These are phyloP conservation scores for Drosophila novamexicana DNA, from an alignment of 1,140 invertebrate species.

Conservation along the genomic window DNA sequence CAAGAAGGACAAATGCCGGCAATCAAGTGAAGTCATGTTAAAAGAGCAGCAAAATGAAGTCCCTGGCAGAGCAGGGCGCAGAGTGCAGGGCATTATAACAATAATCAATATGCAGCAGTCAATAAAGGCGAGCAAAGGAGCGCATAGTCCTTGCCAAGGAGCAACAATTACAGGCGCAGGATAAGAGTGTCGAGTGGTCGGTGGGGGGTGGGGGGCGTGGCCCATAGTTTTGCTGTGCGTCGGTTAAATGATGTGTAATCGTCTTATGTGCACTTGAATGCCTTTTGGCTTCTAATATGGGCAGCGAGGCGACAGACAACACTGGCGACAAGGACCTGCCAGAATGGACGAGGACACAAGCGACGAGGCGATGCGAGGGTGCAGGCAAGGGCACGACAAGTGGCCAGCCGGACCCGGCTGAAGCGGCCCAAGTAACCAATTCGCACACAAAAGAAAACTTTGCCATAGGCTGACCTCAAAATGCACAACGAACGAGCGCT, in stretches of 20 bases:
- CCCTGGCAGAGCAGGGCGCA: not conserved
- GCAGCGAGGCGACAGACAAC: slow-evolving; percentile 48
- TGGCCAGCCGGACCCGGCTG: slow-evolving; percentile 13
- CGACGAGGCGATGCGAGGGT: not conserved
- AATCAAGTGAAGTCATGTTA: slow-evolving; percentile 72
- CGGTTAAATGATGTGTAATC: slow-evolving; percentile 85
- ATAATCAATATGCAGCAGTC: slow-evolving; percentile 82
- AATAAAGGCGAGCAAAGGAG: slow-evolving; percentile 53
- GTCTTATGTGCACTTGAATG: slow-evolving; percentile 84
- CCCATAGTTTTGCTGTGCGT: slow-evolving; percentile 76
- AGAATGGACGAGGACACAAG: slow-evolving; percentile 25
- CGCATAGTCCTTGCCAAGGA: slow-evolving; percentile 33
- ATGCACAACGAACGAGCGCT: slow-evolving; percentile 58
- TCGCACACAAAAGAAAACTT: slow-evolving; percentile 78
- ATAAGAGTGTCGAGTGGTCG: not conserved
- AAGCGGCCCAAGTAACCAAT: slow-evolving; percentile 44
- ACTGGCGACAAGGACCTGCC: slow-evolving; percentile 51
- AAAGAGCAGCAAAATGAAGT: slow-evolving; percentile 52
- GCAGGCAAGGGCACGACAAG: slow-evolving; percentile 12
- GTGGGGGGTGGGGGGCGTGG: not conserved
- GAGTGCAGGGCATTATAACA: slow-evolving; percentile 46
- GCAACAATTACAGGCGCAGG: slow-evolving; percentile 69
- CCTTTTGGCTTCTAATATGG: slow-evolving; percentile 84
- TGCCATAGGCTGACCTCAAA: slow-evolving; percentile 82
- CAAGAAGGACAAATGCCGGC: slow-evolving; percentile 71